Evolutionary conservation across 1,140 invertebrate species (phyloP).

Genomic region (Drosophila saltans): DNA sequence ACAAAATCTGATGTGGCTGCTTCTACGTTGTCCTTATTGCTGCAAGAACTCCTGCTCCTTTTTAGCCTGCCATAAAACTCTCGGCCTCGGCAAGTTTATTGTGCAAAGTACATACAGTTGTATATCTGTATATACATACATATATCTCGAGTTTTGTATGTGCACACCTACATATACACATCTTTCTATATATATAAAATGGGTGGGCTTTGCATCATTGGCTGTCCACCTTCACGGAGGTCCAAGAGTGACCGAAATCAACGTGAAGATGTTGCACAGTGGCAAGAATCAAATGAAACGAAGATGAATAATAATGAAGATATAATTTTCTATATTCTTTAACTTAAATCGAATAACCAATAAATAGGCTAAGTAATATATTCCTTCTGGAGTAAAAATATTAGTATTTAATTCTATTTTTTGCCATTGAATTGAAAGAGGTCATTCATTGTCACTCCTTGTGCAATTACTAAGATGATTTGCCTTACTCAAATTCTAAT

Average conservation of each 20-base stretch:
- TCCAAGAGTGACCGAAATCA: conserved; percentile 55
- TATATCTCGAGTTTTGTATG: conserved; percentile 24
- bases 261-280: conserved; percentile 56
- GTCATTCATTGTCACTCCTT: too few species aligned
- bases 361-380: too few species aligned
- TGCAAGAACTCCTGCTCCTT: conserved; percentile 37
- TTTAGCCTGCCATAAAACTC: conserved; percentile 48
- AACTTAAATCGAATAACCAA: too few species aligned
- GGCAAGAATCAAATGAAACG: background rate
- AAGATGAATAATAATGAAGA: too few species aligned
- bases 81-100: conserved; percentile 50
- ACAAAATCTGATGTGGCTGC: conserved; percentile 64
- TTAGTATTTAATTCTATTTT: too few species aligned
- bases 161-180: conserved; percentile 8
- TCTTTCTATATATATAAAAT: conserved; percentile 32
- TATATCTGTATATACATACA: conserved; percentile 5
- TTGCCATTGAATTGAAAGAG: too few species aligned
- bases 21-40: conserved; percentile 58
- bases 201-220: conserved; percentile 59
- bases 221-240: conserved; percentile 54
- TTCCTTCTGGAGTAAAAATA: too few species aligned
- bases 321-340: too few species aligned
- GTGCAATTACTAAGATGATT: too few species aligned
- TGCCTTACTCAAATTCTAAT: conserved; percentile 34
- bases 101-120: conserved; percentile 40